Base-by-base conservation (phyloP, 2,888 invertebrate genomes). In the Macrosoma leucophasiata region DNA sequence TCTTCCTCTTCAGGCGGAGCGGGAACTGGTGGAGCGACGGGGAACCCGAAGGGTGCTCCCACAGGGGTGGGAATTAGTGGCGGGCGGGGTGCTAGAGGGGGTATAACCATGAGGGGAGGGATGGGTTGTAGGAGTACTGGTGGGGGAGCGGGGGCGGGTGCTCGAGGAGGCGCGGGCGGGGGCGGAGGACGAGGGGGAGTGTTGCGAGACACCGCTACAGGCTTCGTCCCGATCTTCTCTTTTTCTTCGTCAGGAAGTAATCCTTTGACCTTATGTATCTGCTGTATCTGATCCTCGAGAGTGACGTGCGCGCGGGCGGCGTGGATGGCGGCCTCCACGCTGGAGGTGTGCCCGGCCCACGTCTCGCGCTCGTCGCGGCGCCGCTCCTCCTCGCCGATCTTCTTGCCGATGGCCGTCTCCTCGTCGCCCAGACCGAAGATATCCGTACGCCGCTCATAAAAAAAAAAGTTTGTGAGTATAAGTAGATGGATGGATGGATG, bases 371-470 rank as follows among this genome's bases (percentile, higher is more conserved):
- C 95, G 58, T 95, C 95, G 52, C 94, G 92, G 0, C 94, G 91
- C 17, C 88, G 88, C 72, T 94, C 94, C 54, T 93, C 93, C 65
- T 96, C 96, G 1, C 96, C 96, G 41, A 97, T 93, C 85, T 98
- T 99, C 84, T 97, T 97, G 85, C 99, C 99, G 67, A 99, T 99
- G 13, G 96, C 95, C 0, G 98, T 97, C 87, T 99, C 99, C 72
- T 98, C 98, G 70, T 96, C 96, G 36, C 98, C 98, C 41, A 96
- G 95, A 79, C 99, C 99, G 84, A 99, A 99, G 77, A 99, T 99
- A 87, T 99, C 99, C 1, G 98, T 98, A 91, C 99, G 96, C 50
- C 99, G 90, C 69, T 99, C 98, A n/a, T n/a, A n/a, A n/a, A n/a
- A n/a, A n/a, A n/a, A n/a, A n/a, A n/a, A n/a, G n/a, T n/a, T n/a